Percentiles rank a stretch among this genome's conserved stretches.
These are phyloP conservation scores for Mystacornis crossleyi DNA, from an alignment of 2,113 vertebrate genomes.

Conservation along the genomic window DNA sequence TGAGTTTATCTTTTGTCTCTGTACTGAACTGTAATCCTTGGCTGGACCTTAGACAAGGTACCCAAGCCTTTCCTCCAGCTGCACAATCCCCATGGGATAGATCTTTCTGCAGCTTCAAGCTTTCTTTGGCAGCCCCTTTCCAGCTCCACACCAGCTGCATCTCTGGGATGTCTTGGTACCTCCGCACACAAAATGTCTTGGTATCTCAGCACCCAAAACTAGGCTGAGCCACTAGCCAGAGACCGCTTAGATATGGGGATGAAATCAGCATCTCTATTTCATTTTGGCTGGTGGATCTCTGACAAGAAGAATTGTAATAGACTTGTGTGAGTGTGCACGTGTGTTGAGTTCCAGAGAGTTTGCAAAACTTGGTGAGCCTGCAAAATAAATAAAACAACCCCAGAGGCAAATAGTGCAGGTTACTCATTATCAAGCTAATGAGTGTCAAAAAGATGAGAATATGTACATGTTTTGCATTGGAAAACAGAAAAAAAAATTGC, in stretches of 20 bases:
- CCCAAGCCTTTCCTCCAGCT: neutral
- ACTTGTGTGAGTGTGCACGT: neutral
- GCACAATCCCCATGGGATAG: neutral
- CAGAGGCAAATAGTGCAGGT: neutral
- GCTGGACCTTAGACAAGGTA: neutral
- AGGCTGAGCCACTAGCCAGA: neutral
- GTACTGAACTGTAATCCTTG: neutral
- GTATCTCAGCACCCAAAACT: neutral
- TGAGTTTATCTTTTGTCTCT: neutral
- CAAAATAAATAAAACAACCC: neutral
- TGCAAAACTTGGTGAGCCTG: neutral
- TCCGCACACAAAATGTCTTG: neutral
- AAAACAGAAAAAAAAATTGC: neutral
- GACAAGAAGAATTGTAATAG: neutral
- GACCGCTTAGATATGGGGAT: neutral
- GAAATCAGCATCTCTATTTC: neutral
- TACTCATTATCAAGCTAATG: neutral
- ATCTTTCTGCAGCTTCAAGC: neutral
- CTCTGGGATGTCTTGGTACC: neutral
- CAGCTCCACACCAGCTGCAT: neutral
- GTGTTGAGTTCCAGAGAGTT: neutral
- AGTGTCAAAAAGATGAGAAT: neutral
- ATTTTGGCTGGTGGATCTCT: neutral
- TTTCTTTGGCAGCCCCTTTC: neutral
- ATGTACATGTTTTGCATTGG: neutral